These are phyloP conservation scores for Albula goreensis DNA, from an alignment of 2,113 vertebrate species.

Conservation along the genomic window DNA sequence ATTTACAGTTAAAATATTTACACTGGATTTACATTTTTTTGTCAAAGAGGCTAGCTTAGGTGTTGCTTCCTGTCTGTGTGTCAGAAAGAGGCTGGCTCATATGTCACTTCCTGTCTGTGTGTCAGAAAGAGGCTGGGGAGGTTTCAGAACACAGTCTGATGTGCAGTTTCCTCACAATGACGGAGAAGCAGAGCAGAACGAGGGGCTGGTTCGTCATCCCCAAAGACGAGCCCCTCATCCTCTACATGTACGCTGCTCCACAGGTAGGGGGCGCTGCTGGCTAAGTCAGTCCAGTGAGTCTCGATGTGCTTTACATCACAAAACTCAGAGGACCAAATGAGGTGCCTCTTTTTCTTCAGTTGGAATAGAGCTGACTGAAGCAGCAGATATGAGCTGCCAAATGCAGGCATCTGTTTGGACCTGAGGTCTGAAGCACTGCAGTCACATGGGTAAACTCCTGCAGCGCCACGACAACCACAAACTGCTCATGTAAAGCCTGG, in stretches of 20 bases:
- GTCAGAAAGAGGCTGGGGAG: constrained; percentile 60
- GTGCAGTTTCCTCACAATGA: constrained; percentile 72
- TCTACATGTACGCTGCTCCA: constrained; percentile 71
- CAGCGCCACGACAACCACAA: too few species aligned
- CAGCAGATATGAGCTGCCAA: too few species aligned
- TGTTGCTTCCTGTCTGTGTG: neutral
- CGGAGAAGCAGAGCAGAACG: constrained; percentile 54
- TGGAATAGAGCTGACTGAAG: too few species aligned
- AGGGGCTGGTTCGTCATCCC: constrained; percentile 73
- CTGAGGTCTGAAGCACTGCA: too few species aligned
- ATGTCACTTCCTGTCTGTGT: neutral
- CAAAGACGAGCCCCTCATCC: constrained; percentile 64
- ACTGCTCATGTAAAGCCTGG: too few species aligned
- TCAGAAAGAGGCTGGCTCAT: neutral
- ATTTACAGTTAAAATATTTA: too few species aligned
- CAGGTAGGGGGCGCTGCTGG: constrained; percentile 56
- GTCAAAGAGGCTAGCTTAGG: neutral
- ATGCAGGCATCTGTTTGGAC: too few species aligned
- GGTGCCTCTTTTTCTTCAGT: too few species aligned
- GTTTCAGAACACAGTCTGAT: constrained; percentile 58
- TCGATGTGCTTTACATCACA: too few species aligned
- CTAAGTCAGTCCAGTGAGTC: neutral
- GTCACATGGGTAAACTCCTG: too few species aligned
- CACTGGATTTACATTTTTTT: too few species aligned
- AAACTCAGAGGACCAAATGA: too few species aligned